A percentile compares a stretch with the other conserved stretches of the same genome.
Evolutionary conservation across 2,113 vertebrate species (phyloP).

Genomic region (Choloepus hoffmanni): DNA sequence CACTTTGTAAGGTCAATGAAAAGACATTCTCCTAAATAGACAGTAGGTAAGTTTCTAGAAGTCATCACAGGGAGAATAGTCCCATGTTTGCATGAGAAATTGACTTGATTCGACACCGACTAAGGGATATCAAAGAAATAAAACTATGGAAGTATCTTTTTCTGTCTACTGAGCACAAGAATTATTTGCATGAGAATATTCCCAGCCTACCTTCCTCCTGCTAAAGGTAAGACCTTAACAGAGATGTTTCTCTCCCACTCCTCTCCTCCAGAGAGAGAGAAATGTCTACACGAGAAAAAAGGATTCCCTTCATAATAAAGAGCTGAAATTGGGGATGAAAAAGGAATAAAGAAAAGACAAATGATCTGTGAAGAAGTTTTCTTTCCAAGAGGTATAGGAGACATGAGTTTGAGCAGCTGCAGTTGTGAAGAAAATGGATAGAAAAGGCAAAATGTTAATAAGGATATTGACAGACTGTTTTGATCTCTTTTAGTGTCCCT

Average conservation of each 20-base stretch:
- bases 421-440: not conserved
- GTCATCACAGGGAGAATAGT: not conserved
- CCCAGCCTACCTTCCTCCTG: not conserved
- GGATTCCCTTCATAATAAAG: not conserved
- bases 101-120: not conserved
- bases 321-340: not conserved
- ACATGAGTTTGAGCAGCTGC: not conserved
- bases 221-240: not conserved
- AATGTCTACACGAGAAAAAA: not conserved
- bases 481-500: not conserved
- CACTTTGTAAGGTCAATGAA: not conserved
- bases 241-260: not conserved
- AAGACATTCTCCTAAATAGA: not conserved
- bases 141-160: not conserved
- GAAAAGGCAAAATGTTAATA: not conserved
- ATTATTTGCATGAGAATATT: not conserved
- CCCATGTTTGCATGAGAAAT: not conserved
- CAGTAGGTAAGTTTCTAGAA: not conserved
- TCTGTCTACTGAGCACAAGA: not conserved
- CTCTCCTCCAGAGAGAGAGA: not conserved
- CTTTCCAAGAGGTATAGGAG: not conserved
- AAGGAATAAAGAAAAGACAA: not conserved
- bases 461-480: not conserved
- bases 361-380: not conserved
- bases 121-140: not conserved